Conservation (phyloP, 2,113 vertebrate genomes). For the Echinops telfairi region DNA sequence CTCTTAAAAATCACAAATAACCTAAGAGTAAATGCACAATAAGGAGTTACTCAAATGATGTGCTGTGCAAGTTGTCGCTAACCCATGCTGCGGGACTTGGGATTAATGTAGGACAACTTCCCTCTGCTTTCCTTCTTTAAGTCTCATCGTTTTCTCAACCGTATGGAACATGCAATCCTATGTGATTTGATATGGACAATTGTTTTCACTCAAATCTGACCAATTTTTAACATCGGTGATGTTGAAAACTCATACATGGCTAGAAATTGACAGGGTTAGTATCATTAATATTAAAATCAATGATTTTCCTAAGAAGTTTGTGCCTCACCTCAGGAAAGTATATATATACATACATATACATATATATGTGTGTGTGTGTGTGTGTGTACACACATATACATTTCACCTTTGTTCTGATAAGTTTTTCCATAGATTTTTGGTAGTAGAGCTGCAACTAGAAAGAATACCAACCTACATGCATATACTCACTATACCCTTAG, state of each 20-base stretch:
- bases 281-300: slow-evolving; percentile 28
- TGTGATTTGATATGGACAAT: background rate
- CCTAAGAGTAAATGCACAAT: background rate
- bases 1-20: slow-evolving; percentile 23
- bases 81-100: background rate
- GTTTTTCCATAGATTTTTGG: slow-evolving; percentile 3
- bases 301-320: background rate
- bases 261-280: background rate
- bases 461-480: background rate
- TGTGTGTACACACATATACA: too few relatives aligned
- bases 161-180: background rate
- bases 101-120: background rate
- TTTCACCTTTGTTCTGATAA: slow-evolving; percentile 21
- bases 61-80: background rate
- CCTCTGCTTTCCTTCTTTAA: too few relatives aligned
- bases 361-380: background rate
- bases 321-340: background rate
- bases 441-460: background rate
- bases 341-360: background rate
- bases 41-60: slow-evolving; percentile 1
- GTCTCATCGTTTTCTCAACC: background rate
- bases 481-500: slow-evolving; percentile 60
- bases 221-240: background rate
- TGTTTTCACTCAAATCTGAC: background rate
- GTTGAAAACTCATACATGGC: background rate